Base-by-base conservation (phyloP, 1,140 invertebrate species). In the Calephelis nemesis region DNA sequence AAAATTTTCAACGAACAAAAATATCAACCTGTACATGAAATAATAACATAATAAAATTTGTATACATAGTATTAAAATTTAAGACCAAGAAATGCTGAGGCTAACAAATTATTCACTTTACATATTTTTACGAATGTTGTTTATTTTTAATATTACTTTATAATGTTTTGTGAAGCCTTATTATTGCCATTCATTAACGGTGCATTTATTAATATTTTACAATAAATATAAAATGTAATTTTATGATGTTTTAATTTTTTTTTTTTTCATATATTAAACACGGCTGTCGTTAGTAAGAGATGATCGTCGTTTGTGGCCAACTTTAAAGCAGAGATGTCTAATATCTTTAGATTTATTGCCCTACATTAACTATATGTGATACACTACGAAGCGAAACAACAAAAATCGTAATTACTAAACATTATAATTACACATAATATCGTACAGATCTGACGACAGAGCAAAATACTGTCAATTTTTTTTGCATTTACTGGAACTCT, bases 91-190 rank as follows among this genome's bases (percentile, higher is more conserved):
- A 30, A 54, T 19, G 19, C 52, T 54, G 52, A 30, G 52, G 52
- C 52, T 54, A 54, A 30, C 19, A 54, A 10, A 54, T 10, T 54
- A 10, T 52, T 52, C 19, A 54, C 19, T 54, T 54, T 9, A 19
- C 9, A 54, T 54, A 30, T 19, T 15, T 54, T 54, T 54, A 54
- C 10, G 13, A 19, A 54, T 54, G 52, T 54, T 54, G 52, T 11
- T 54, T 54, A 54, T 54, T 54, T 54, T 54, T 54, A 54, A 54
- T 54, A 54, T 54, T 54, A 30, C 19, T 54, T 54, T 30, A 30
- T 54, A 19, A 54, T 8, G 19, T 15, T 9, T 52, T 5, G 15
- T 52, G 13, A 15, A 11, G 52, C 52, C 52, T 54, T 11, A 54
- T 19, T 54, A 54, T 54, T 54, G 52, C 52, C 52, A 54, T 54